Base-by-base conservation (phyloP, 1,140 invertebrate genomes). In the Papilio aristodemus region DNA sequence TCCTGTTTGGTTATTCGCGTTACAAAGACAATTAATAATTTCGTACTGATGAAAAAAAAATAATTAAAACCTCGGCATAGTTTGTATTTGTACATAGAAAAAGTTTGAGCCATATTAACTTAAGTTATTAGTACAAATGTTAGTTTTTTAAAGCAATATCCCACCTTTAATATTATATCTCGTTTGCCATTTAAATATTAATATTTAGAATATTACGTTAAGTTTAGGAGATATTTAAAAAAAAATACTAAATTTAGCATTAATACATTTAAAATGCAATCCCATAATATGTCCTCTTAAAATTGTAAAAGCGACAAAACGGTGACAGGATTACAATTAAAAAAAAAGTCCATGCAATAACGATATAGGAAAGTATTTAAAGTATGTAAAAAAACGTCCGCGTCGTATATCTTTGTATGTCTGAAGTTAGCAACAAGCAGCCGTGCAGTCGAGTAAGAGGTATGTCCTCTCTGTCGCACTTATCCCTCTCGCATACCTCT, bases 61-160 rank as follows among this genome's bases (percentile, higher is more conserved):
- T n/a, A n/a, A 68, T 46, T 71, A 58, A 66, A 64, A 39, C 19
- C n/a, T 22, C 9, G 19, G 17, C 3, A 3, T 54, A 54, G 46
- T 13, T 54, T 54, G 27, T 37, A 73, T 41, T 60, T 84, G 77
- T 83, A 81, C 68, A 84, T 84, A 81, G 17, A 79, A 75, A 70
- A 77, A n/a, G n/a, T n/a, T 57, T 71, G 75, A 75, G 81, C 81
- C 81, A 85, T 85, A 38, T 50, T 46, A 66, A 64, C 25, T n/a
- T 64, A 64, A 66, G 41, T 76, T 75, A 81, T 74, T 71, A 83
- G 81, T 83, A 83, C 81, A 81, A 83, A 75, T 64, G 43, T 68
- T 80, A 83, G 73, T 67, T 73, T 70, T 70, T 68, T 71, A 50
- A 70, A 46, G 25, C 25, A 66, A 71, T 71, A 70, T 78, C 83